phyloP scores from a whole-genome alignment of 2,113 vertebrate species.

The Illadopsis cleaveri region DNA sequence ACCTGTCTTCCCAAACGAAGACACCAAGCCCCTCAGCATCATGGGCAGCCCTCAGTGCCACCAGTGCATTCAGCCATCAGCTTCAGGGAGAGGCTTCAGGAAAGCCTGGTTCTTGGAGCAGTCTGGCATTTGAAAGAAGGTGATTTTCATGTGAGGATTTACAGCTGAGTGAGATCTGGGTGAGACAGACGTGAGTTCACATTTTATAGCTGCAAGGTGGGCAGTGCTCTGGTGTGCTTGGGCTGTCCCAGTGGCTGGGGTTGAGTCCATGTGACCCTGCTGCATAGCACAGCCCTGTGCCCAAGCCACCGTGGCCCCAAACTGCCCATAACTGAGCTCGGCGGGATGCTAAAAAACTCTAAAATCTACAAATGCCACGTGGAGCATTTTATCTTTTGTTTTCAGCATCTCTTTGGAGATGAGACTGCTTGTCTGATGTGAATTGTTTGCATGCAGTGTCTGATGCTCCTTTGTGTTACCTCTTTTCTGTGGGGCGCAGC shows the following conservation, averaged over 20 bases:
- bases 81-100: background rate
- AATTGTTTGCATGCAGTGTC: background rate
- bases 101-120: background rate
- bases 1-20: no score
- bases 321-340: background rate
- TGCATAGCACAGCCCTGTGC: background rate
- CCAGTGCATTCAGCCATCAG: background rate
- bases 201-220: background rate
- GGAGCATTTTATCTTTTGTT: background rate
- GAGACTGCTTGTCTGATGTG: fast-evolving
- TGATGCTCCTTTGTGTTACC: background rate
- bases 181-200: background rate
- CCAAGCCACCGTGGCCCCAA: background rate
- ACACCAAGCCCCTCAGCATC: no score
- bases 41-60: fast-evolving
- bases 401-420: background rate
- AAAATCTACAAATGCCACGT: background rate
- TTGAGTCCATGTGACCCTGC: background rate
- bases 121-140: background rate
- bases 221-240: background rate
- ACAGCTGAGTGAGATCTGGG: background rate
- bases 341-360: background rate
- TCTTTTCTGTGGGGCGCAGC: background rate
- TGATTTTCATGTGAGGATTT: background rate
- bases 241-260: background rate